Conservation (phyloP, 2,113 vertebrate species). For the Hipposideros armiger region DNA sequence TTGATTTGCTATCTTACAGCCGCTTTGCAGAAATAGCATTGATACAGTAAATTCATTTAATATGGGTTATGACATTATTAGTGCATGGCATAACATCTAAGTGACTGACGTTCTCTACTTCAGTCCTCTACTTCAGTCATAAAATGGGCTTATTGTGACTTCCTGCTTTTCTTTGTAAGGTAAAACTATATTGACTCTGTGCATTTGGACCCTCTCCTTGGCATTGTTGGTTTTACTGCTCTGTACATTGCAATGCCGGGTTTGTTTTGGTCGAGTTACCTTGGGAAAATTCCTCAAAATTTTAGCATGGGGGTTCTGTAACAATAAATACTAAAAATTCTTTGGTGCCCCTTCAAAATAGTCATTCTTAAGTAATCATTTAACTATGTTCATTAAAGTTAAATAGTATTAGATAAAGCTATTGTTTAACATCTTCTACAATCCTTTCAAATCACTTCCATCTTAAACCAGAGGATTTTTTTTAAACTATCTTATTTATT, state of each 20-base stretch:
- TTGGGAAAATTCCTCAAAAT: not conserved
- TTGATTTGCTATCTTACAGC: not conserved
- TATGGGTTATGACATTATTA: not conserved
- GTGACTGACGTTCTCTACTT: too few species aligned
- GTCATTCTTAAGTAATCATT: not conserved
- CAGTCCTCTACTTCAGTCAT: not conserved
- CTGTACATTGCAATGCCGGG: not conserved
- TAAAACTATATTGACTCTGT: not conserved
- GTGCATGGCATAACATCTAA: not conserved
- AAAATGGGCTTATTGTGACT: not conserved
- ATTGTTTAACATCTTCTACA: not conserved
- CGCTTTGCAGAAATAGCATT: constrained; percentile 16
- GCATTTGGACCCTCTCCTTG: not conserved
- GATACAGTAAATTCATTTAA: constrained; percentile 10
- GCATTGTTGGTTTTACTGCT: not conserved
- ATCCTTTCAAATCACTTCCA: constrained; percentile 35
- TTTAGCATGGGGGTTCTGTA: not conserved
- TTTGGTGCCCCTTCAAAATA: constrained; percentile 6
- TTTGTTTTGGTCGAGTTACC: not conserved
- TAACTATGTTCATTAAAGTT: constrained; percentile 17
- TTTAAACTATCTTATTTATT: not conserved
- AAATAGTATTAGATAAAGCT: not conserved
- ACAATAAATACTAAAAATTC: not conserved
- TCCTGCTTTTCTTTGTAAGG: not conserved
- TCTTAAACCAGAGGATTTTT: not conserved